Base-by-base conservation (phyloP, 2,113 vertebrate species). In the Echinops telfairi region DNA sequence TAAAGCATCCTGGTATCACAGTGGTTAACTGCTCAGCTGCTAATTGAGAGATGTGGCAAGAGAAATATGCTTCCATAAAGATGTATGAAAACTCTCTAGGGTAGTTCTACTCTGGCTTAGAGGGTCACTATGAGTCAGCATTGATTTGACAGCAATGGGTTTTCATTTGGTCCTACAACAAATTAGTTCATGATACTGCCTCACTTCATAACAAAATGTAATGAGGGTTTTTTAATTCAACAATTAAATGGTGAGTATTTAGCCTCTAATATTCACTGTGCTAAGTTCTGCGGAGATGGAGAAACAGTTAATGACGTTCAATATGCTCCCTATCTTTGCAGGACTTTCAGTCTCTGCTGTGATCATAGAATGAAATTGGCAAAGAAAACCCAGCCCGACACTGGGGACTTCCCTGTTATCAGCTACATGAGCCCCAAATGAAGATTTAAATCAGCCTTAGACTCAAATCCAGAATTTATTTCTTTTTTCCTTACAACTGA, bases 191-290 rank as follows among this genome's bases (percentile, higher is more conserved):
- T 78, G 40, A 83, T 25, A 78, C 9, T 60, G 25, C 82, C 16
- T 76, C 57, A 90, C 86, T 92, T 87, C 58, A 88, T 88, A 92
- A 91, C 10, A 38, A 93, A 96, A 83, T 75, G 1, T 87, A 80
- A 58, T 76, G 60, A 95, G 43, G 23, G 11, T 38, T 90, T 93
- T 93, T 88, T 97, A n/a, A 85, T 86, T 87, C 58, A 71, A 43
- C 68, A 27, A 27, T 66, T 66, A 84, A 17, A 33, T 89, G 16
- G 75, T 88, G 86, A 86, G 31, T 92, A n/a, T 71, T 86, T 78
- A 86, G 20, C 90, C 58, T 88, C 15, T 83, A 83, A 22, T 38
- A 70, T 64, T 8, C 25, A 62, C 43, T 93, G 25, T 64, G 17
- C 33, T 83, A 71, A 29, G 29, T 86, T 76, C 40, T 83, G 19